These are phyloP conservation scores for Acronicta aceris DNA, from an alignment of 2,888 invertebrate genomes.

Conservation along the genomic window DNA sequence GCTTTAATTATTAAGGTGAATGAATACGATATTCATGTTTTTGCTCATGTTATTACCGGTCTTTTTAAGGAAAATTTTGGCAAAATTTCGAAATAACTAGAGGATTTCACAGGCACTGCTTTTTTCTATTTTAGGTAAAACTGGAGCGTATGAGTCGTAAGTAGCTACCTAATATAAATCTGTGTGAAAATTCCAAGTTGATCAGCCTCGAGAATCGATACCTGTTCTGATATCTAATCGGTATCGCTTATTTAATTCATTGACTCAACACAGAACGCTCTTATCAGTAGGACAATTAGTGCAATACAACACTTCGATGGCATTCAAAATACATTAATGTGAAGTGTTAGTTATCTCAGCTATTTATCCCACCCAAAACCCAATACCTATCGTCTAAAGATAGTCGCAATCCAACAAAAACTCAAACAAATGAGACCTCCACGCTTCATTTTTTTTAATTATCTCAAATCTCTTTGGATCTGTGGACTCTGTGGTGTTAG, in stretches of 20 bases:
- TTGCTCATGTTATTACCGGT: not conserved
- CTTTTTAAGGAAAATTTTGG: not conserved
- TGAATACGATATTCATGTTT: not conserved
- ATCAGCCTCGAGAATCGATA: too few relatives aligned
- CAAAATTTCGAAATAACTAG: too few relatives aligned
- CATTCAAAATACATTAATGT: not conserved
- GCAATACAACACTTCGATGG: not conserved
- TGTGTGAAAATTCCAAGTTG: too few relatives aligned
- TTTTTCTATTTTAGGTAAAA: too few relatives aligned
- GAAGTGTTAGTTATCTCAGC: not conserved
- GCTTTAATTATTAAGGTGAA: not conserved
- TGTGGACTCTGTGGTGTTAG: slow-evolving; percentile 70
- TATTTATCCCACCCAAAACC: slow-evolving; percentile 21
- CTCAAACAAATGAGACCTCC: slow-evolving; percentile 64
- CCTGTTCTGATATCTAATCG: too few relatives aligned
- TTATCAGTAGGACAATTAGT: too few relatives aligned
- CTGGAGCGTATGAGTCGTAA: too few relatives aligned
- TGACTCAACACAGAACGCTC: too few relatives aligned
- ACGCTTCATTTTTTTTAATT: slow-evolving; percentile 65
- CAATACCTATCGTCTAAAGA: slow-evolving; percentile 15
- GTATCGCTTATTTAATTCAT: too few relatives aligned
- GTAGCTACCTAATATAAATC: too few relatives aligned
- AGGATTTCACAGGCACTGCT: too few relatives aligned
- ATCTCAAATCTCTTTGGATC: slow-evolving; percentile 68
- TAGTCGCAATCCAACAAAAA: slow-evolving; percentile 39